Conservation (phyloP, 1,140 invertebrate species). For the Zaprionus gabonicus region DNA sequence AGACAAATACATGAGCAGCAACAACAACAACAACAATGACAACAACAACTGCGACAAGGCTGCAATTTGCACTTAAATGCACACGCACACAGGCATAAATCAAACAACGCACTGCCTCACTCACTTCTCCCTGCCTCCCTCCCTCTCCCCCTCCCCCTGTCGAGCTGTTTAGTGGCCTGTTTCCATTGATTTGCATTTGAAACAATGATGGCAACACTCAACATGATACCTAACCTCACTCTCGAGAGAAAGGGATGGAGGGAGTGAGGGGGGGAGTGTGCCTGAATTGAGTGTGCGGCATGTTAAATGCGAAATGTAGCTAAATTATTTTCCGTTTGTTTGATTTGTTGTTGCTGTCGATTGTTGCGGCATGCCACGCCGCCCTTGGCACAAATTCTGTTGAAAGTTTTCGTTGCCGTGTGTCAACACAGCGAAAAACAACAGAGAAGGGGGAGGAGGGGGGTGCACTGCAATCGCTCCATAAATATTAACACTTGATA, state of each 20-base stretch:
- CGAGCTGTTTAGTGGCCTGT: conserved; percentile 60
- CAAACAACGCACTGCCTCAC: conserved; percentile 50
- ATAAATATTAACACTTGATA: conserved; percentile 55
- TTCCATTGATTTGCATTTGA: conserved; percentile 71
- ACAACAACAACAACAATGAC: conserved; percentile 8
- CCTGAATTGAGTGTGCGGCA: conserved; percentile 60
- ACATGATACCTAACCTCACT: conserved; percentile 28
- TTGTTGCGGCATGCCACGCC: conserved; percentile 34
- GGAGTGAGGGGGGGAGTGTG: not conserved
- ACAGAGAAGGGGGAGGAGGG: not conserved
- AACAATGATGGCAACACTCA: conserved; percentile 58
- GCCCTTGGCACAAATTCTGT: conserved; percentile 29
- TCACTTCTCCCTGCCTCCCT: not conserved
- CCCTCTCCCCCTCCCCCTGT: not conserved
- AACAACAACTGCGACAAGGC: conserved; percentile 34
- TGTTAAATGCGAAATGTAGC: conserved; percentile 64
- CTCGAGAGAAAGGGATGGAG: not conserved
- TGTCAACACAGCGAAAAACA: conserved; percentile 36
- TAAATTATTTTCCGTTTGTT: conserved; percentile 68
- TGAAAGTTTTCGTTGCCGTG: conserved; percentile 43
- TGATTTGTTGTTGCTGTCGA: conserved; percentile 48
- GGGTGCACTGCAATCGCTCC: conserved; percentile 22
- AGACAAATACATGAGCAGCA: conserved; percentile 58
- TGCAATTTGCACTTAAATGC: conserved; percentile 79
- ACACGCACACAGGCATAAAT: conserved; percentile 74